These are phyloP conservation scores for Grus americana DNA, from an alignment of 2,113 vertebrate genomes.

Conservation along the genomic window DNA sequence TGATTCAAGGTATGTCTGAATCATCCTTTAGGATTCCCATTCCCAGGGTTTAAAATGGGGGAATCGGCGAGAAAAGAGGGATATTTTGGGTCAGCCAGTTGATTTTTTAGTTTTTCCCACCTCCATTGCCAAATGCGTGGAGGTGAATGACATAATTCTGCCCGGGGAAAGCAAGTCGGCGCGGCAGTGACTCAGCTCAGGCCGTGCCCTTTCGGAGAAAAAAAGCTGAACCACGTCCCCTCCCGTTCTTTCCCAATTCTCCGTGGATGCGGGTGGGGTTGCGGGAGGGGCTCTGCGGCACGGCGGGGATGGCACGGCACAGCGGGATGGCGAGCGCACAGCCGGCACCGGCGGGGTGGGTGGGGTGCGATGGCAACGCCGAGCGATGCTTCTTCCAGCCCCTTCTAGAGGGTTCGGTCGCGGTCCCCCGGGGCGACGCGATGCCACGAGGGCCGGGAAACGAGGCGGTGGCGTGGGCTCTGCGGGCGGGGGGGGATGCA, in stretches of 20 bases:
- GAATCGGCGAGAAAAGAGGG: neutral
- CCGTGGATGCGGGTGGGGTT: neutral
- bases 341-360: neutral
- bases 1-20: neutral
- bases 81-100: neutral
- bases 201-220: fast-evolving
- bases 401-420: neutral
- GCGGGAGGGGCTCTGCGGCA: neutral
- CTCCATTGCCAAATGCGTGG: neutral
- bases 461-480: neutral
- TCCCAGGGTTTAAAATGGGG: neutral
- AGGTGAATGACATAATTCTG: neutral
- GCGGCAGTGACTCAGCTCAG: slow-evolving; percentile 1
- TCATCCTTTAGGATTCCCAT: neutral
- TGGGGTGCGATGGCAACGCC: neutral
- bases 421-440: fast-evolving
- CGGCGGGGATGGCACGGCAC: neutral
- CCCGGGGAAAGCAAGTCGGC: neutral
- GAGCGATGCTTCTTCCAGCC: neutral
- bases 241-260: neutral
- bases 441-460: neutral
- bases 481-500: neutral
- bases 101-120: neutral
- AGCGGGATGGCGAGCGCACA: neutral
- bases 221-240: neutral